Evolutionary conservation across 2,113 vertebrate species (phyloP).

Genomic region (Lampris megalopsis): DNA sequence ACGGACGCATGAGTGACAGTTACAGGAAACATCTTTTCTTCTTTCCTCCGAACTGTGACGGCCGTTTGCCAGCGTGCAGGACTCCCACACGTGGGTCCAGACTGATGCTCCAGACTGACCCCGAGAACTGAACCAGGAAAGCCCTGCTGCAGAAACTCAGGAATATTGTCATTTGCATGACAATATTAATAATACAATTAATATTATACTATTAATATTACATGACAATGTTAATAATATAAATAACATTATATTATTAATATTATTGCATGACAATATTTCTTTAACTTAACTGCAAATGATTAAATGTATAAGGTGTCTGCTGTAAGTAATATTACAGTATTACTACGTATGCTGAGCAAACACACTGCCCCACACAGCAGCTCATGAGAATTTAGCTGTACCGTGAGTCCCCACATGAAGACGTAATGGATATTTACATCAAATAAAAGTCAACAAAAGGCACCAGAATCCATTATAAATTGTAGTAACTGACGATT

Average conservation of each 20-base stretch:
- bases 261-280: no score
- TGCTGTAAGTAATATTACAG: no score
- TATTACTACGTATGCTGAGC: no score
- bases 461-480: background rate
- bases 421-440: no score
- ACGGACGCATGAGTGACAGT: conserved; percentile 70
- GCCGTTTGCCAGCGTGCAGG: conserved; percentile 40
- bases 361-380: no score
- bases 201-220: background rate
- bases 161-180: background rate
- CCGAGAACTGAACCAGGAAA: background rate
- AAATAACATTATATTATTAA: background rate
- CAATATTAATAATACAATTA: no score
- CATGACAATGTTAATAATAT: background rate
- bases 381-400: no score
- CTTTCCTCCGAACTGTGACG: conserved; percentile 34
- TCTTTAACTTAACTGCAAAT: no score
- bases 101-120: conserved; percentile 44
- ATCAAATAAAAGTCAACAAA: background rate
- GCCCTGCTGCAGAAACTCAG: background rate
- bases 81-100: conserved; percentile 57
- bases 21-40: conserved; percentile 68
- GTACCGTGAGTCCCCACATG: no score
- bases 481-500: background rate
- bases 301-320: no score